phyloP scores from a whole-genome alignment of 2,797 vertebrate species.

The Propithecus deckenii region DNA sequence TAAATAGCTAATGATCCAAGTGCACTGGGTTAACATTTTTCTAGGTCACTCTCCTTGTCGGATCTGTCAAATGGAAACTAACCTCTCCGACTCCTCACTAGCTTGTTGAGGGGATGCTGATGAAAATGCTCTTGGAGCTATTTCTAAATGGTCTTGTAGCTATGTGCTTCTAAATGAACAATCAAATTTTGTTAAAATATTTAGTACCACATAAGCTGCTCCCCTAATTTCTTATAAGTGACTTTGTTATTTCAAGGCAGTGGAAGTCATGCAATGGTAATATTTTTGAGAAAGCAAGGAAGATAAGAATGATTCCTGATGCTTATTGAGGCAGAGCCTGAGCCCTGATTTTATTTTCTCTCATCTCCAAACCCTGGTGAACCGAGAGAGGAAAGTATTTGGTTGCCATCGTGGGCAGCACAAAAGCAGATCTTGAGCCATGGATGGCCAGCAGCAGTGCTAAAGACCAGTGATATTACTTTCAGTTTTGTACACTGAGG shows the following conservation, averaged over 20 bases:
- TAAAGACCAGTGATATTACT: background rate
- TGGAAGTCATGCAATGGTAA: background rate
- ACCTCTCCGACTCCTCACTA: background rate
- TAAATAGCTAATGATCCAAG: background rate
- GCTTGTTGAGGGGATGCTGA: background rate
- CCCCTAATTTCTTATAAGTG: background rate
- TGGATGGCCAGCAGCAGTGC: background rate
- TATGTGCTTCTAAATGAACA: background rate
- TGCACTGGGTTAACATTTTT: background rate
- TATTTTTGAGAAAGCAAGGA: background rate
- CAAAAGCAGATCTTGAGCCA: background rate
- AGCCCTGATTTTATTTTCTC: background rate
- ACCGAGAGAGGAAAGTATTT: background rate
- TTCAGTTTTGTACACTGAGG: background rate
- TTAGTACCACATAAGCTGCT: background rate
- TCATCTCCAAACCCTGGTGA: background rate
- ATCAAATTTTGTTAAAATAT: background rate
- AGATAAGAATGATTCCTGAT: background rate
- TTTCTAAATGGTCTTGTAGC: background rate
- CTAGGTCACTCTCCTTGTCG: background rate
- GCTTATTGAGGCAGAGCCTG: background rate
- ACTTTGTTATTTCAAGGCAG: background rate
- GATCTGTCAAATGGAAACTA: background rate
- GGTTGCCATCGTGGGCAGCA: background rate
- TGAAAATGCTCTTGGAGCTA: background rate